These are phyloP conservation scores for Euplexia lucipara DNA, from an alignment of 2,888 invertebrate species.

Conservation along the genomic window DNA sequence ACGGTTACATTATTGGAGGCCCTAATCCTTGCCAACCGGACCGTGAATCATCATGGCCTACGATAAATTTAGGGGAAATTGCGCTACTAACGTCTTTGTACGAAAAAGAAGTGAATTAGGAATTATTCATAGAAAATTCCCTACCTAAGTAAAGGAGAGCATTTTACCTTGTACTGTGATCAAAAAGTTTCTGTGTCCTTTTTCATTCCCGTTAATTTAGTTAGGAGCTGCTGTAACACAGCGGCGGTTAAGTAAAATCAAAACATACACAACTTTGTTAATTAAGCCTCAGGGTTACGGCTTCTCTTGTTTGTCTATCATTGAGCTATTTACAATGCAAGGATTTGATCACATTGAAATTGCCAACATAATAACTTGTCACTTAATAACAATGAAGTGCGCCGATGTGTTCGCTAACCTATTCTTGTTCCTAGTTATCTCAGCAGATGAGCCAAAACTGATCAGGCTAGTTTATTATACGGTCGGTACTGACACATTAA, in stretches of 20 bases:
- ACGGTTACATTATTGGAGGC: slow-evolving; percentile 42
- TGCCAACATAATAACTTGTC: background rate
- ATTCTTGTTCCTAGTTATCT: background rate
- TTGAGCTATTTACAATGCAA: background rate
- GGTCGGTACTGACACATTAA: slow-evolving; percentile 19
- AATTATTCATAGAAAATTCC: slow-evolving; percentile 49
- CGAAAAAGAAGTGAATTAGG: slow-evolving; percentile 42
- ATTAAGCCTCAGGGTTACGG: slow-evolving; percentile 8
- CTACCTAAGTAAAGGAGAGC: slow-evolving; percentile 27
- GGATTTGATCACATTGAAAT: background rate
- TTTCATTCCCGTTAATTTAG: slow-evolving; percentile 30
- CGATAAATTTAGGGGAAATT: slow-evolving; percentile 58
- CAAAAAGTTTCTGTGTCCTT: slow-evolving; percentile 47
- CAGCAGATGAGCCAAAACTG: slow-evolving; percentile 3
- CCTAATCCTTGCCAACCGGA: slow-evolving; percentile 52
- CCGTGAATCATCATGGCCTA: slow-evolving; percentile 56
- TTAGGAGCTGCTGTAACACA: slow-evolving; percentile 26
- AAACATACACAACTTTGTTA: slow-evolving; percentile 4
- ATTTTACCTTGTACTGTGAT: slow-evolving; percentile 39
- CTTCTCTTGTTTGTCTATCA: no score
- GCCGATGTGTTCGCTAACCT: background rate
- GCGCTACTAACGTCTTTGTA: slow-evolving; percentile 36
- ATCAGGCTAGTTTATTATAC: slow-evolving; percentile 5
- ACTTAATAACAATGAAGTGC: background rate
- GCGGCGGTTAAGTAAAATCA: slow-evolving; percentile 18